Evolutionary conservation across 2,888 invertebrate genomes (phyloP).

Genomic region (Bugulina stolonifera): DNA sequence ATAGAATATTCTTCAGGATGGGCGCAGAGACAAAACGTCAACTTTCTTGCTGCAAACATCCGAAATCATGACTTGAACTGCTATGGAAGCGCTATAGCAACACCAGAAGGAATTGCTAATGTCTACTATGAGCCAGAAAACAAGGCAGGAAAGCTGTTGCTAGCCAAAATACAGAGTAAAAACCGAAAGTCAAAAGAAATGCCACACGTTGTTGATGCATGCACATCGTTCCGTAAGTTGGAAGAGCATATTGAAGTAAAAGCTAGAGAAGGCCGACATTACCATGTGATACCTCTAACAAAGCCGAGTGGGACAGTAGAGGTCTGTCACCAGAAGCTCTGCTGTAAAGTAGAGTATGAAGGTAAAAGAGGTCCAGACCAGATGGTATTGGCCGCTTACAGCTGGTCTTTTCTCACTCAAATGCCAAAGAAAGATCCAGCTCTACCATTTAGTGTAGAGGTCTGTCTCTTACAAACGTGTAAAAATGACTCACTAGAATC

Average conservation of each 20-base stretch:
- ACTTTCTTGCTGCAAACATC: slow-evolving; percentile 67
- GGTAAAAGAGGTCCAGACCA: background rate
- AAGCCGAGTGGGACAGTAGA: background rate
- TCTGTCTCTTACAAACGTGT: slow-evolving; percentile 10
- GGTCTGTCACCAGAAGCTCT: background rate
- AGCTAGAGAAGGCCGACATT: background rate
- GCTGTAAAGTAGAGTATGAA: background rate
- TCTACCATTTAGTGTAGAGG: background rate
- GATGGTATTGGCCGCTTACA: slow-evolving; percentile 3
- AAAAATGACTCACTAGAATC: background rate
- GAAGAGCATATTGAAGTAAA: background rate
- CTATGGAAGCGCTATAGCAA: slow-evolving; percentile 69
- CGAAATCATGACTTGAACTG: slow-evolving; percentile 57
- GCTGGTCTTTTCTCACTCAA: background rate
- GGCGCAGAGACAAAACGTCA: slow-evolving; percentile 64
- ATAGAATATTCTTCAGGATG: slow-evolving; percentile 63
- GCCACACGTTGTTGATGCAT: background rate
- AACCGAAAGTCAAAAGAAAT: background rate
- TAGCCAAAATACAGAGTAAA: background rate
- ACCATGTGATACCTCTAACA: background rate
- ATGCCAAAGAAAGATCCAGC: background rate
- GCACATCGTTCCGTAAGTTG: background rate
- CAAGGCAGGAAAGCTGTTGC: background rate
- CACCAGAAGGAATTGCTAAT: background rate
- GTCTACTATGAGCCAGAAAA: slow-evolving; percentile 3